Conservation (phyloP, 2,113 vertebrate genomes). For the Chaetura pelagica region DNA sequence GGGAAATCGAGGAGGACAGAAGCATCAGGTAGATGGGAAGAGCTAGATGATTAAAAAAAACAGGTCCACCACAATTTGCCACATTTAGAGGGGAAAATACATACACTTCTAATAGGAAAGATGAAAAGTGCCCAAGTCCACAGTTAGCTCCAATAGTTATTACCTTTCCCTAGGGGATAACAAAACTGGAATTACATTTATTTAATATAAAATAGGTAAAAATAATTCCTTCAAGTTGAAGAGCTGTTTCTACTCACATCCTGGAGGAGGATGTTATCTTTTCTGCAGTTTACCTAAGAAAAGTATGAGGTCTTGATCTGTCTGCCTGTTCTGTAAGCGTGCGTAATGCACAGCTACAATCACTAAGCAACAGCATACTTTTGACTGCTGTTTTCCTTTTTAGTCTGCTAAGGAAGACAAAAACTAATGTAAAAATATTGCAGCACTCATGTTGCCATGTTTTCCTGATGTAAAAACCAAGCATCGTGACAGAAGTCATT, state of each 20-base stretch:
- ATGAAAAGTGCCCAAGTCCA: neutral
- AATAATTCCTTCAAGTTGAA: neutral
- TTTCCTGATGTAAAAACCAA: neutral
- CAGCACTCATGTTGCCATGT: neutral
- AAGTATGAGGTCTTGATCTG: neutral
- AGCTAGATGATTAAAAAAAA: neutral
- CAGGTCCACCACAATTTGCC: neutral
- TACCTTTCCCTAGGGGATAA: neutral
- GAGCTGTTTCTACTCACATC: neutral
- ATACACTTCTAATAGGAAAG: neutral
- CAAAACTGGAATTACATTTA: neutral
- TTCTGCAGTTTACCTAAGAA: neutral
- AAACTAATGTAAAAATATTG: neutral
- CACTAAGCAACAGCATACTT: neutral
- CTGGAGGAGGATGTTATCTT: neutral
- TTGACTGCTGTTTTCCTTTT: neutral
- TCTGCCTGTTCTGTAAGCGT: neutral
- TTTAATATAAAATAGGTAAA: neutral
- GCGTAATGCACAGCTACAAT: neutral
- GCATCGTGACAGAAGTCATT: fast-evolving
- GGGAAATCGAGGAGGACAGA: neutral
- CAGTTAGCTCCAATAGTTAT: neutral
- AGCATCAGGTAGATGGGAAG: neutral
- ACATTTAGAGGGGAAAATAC: neutral
- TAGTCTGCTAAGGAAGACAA: neutral